Evolutionary conservation across 2,888 invertebrate genomes (phyloP).

Genomic region (Drosophila subsilvestris): DNA sequence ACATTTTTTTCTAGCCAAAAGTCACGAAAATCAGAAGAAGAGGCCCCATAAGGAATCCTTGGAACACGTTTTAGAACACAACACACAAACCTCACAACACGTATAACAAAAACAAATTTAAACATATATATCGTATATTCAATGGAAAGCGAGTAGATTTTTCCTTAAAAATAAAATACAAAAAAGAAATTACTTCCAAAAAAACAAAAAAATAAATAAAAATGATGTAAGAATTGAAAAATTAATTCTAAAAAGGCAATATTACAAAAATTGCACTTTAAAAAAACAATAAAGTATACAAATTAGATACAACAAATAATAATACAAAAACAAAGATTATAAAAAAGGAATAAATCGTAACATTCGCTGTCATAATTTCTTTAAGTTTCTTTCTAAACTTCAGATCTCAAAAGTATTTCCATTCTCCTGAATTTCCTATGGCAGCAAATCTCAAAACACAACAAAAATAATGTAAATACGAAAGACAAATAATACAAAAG

Average conservation of each 20-base stretch:
- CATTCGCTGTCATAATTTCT: constrained; percentile 3
- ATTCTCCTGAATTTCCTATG: constrained; percentile 1
- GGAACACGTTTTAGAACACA: constrained; percentile 60
- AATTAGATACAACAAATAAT: background rate
- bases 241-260: background rate
- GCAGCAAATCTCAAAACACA: constrained; percentile 1
- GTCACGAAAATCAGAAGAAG: constrained; percentile 13
- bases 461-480: constrained; percentile 59
- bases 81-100: constrained; percentile 74
- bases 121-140: constrained; percentile 50
- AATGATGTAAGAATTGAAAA: background rate
- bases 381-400: background rate
- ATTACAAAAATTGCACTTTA: background rate
- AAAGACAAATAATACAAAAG: constrained; percentile 61
- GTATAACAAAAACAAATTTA: constrained; percentile 22
- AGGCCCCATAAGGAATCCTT: constrained; percentile 24
- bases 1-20: constrained; percentile 48
- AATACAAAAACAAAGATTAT: background rate
- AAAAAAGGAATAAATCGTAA: background rate
- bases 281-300: background rate
- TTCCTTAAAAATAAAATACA: constrained; percentile 6
- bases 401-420: background rate
- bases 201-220: background rate
- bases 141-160: constrained; percentile 29
- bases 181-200: background rate